Conservation (phyloP, 2,888 invertebrate species). For the Eledona agricola region DNA sequence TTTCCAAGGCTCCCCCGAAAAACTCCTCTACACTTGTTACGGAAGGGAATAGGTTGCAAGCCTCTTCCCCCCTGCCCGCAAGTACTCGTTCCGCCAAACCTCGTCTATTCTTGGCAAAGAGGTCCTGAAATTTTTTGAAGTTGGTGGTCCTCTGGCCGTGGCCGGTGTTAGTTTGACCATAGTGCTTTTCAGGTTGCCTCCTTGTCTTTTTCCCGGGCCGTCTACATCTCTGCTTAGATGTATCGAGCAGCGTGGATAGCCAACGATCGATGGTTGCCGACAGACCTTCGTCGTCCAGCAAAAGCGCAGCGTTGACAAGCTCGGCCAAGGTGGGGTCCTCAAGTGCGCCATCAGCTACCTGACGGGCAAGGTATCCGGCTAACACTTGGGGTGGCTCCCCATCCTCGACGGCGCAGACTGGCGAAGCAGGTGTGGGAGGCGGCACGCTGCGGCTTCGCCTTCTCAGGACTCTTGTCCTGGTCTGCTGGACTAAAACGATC, state of each 20-base stretch:
- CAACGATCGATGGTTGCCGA: neutral
- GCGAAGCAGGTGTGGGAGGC: neutral
- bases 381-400: neutral
- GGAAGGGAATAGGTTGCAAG: neutral
- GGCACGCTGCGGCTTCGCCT: neutral
- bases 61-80: neutral
- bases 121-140: slow-evolving; percentile 19
- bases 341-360: neutral
- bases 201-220: neutral
- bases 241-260: too few species aligned
- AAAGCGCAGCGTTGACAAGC: neutral
- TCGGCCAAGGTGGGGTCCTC: neutral
- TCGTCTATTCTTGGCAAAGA: slow-evolving; percentile 6
- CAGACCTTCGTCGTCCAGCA: neutral
- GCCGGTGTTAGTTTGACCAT: slow-evolving; percentile 8
- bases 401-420: neutral
- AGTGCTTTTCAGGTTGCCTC: neutral
- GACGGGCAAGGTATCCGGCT: too few species aligned
- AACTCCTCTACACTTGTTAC: slow-evolving; percentile 4
- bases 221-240: too few species aligned
- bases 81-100: slow-evolving; percentile 11
- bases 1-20: slow-evolving; percentile 13
- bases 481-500: too few species aligned
- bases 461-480: too few species aligned
- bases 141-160: neutral